These are phyloP conservation scores for Lomographa bimaculata DNA, from an alignment of 2,888 invertebrate species.

Conservation along the genomic window DNA sequence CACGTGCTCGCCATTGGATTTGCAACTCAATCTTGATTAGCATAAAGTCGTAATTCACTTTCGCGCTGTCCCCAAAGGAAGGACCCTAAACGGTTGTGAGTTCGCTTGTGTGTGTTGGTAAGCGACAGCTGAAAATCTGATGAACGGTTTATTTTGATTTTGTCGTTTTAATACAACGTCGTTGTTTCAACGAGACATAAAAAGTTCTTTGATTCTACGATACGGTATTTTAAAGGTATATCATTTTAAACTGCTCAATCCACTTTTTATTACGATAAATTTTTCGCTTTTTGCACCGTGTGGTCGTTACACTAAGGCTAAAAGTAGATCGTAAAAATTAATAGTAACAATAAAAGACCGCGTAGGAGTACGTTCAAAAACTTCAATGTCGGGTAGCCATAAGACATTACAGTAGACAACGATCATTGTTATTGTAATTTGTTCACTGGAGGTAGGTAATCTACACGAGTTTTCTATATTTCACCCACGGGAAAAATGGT, in stretches of 20 bases:
- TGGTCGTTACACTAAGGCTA: conserved; percentile 23
- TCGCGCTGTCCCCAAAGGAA: conserved; percentile 44
- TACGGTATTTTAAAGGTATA: conserved; percentile 9
- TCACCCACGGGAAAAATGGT: no score
- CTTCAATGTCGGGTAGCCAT: no score
- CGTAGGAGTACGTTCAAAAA: conserved; percentile 20
- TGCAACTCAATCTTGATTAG: conserved; percentile 63
- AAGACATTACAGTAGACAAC: no score
- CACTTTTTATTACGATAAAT: conserved; percentile 17
- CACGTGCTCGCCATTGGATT: conserved; percentile 60
- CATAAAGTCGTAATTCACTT: conserved; percentile 72
- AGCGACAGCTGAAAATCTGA: conserved; percentile 68
- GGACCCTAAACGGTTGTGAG: conserved; percentile 39
- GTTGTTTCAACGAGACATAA: background rate
- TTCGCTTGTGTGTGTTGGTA: conserved; percentile 50
- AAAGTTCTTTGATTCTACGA: conserved; percentile 3
- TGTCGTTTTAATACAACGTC: conserved; percentile 24
- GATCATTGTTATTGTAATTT: no score
- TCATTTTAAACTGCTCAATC: conserved; percentile 12
- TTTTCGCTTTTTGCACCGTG: conserved; percentile 29
- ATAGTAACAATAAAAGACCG: conserved; percentile 24
- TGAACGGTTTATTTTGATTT: conserved; percentile 44
- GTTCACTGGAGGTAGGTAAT: no score
- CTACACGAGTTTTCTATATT: no score
- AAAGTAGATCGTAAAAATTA: conserved; percentile 22